Evolutionary conservation across 2,888 invertebrate genomes (phyloP).

Genomic region (Ennomos fuscantarius): DNA sequence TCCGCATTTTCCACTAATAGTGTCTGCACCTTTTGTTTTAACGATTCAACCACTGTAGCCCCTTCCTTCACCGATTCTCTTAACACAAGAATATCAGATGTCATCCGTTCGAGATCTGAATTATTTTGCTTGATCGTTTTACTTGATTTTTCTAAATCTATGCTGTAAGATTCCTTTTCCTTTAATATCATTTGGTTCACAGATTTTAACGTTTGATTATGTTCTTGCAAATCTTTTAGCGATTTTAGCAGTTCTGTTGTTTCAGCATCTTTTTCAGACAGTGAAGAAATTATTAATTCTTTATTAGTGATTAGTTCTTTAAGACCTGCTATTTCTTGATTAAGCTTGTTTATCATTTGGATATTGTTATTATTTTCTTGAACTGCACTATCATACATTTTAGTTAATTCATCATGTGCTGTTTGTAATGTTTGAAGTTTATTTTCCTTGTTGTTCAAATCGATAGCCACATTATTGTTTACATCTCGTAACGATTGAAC

Average conservation of each 20-base stretch:
- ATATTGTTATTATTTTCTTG: conserved; percentile 57
- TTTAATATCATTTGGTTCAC: conserved; percentile 58
- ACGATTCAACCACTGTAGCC: conserved; percentile 56
- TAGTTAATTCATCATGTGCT: conserved; percentile 53
- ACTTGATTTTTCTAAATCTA: conserved; percentile 65
- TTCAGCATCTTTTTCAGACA: conserved; percentile 48
- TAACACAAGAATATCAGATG: conserved; percentile 65
- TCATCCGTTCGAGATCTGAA: conserved; percentile 64
- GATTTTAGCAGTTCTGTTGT: conserved; percentile 48
- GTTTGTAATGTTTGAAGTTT: conserved; percentile 46
- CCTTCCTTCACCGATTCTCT: conserved; percentile 65
- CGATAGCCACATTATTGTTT: conserved; percentile 43
- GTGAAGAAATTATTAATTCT: conserved; percentile 47
- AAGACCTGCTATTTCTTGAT: conserved; percentile 56
- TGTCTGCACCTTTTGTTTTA: conserved; percentile 62
- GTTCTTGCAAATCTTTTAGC: conserved; percentile 49
- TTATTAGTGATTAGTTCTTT: conserved; percentile 51
- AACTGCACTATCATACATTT: conserved; percentile 51
- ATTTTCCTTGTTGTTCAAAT: conserved; percentile 50
- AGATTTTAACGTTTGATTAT: conserved; percentile 56
- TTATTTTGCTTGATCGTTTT: conserved; percentile 62
- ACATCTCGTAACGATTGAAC: conserved; percentile 46
- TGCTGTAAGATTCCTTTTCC: conserved; percentile 62
- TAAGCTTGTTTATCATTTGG: conserved; percentile 49
- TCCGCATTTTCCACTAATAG: conserved; percentile 62